Evolutionary conservation across 2,888 invertebrate species (phyloP), one percentile per base, ranked within the genome.

Genomic region (Melanargia galathea): DNA sequence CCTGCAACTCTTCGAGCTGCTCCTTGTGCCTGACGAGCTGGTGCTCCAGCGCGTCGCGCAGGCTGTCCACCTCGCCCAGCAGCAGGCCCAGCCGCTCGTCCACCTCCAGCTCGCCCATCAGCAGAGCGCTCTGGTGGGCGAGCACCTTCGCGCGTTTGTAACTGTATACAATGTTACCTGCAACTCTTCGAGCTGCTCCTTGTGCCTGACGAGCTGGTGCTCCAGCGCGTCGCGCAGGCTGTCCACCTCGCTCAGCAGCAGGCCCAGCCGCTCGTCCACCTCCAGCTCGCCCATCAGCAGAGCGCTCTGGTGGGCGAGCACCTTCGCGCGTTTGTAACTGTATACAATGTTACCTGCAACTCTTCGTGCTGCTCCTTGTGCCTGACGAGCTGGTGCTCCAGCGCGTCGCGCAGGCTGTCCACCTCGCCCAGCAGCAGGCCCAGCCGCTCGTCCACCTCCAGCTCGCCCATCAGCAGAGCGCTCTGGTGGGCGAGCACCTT

Each of bases 291-390:
- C 93, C 85, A 94, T 84, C 16, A 95, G 83, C 18, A 95, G 82
- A 0, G 94, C 91, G 73, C 94, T 95, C 82, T 95, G 95, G 75
- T 95, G 95, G 0, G 94, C 93, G 51, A 95, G 26, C n/a, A n/a
- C n/a, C n/a, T n/a, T n/a, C n/a, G 80, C 7, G 94, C 93, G 69
- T 79, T 83, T 26, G 24, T 4, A 26, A 5, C 0, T 84, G 11
- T 2, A 11, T 1, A 52, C n/a, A 95, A 80, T 35, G 6, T 33
- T 70, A 93, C 94, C 85, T 95, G 94, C 48, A 95, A 75, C 13
- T 92, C 87, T 62, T 92, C 92, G 0, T 95, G 73, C 76, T 94
- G 93, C 40, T 92, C 90, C 6, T 86, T 81, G 71, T 94, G 93
- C 26, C 90, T 76, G 51, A 86, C 86, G 33, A 92, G 87, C 80